Percentiles rank a stretch among this genome's conserved stretches.
Evolutionary conservation across 2,888 invertebrate genomes (phyloP).

Genomic region (Alentia gelatinosa): DNA sequence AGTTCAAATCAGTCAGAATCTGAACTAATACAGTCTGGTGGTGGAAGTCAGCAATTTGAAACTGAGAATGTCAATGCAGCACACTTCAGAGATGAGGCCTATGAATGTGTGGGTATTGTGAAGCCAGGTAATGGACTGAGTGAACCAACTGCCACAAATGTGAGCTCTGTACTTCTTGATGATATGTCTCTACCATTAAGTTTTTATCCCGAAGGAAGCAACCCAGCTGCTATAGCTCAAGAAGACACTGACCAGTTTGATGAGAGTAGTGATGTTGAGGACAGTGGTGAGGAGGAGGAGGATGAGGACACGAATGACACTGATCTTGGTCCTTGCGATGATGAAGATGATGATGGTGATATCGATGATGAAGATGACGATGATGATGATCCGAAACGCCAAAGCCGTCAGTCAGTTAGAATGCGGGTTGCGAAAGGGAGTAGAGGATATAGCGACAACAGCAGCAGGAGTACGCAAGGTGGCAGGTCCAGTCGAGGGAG

Average conservation of each 20-base stretch:
- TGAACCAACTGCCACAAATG: neutral
- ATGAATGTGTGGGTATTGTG: neutral
- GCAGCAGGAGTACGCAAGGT: neutral
- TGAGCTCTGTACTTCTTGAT: neutral
- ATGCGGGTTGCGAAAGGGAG: no score
- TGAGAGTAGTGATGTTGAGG: neutral
- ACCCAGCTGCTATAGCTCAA: neutral
- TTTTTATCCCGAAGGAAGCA: neutral
- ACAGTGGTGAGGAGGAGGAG: neutral
- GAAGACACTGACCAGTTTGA: neutral
- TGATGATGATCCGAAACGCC: neutral
- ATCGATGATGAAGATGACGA: neutral
- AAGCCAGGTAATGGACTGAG: neutral
- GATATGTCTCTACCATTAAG: neutral
- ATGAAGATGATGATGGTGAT: neutral
- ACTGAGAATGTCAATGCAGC: no score
- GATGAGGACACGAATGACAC: neutral
- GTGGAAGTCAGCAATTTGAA: no score
- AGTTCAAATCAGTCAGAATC: neutral
- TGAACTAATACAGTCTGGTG: no score
- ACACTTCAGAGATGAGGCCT: neutral
- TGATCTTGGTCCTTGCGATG: neutral
- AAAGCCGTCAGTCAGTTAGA: neutral
- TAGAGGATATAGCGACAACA: no score
- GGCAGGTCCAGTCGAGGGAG: neutral